Conservation (phyloP, 2,888 invertebrate genomes). For the Fragum sueziense region DNA sequence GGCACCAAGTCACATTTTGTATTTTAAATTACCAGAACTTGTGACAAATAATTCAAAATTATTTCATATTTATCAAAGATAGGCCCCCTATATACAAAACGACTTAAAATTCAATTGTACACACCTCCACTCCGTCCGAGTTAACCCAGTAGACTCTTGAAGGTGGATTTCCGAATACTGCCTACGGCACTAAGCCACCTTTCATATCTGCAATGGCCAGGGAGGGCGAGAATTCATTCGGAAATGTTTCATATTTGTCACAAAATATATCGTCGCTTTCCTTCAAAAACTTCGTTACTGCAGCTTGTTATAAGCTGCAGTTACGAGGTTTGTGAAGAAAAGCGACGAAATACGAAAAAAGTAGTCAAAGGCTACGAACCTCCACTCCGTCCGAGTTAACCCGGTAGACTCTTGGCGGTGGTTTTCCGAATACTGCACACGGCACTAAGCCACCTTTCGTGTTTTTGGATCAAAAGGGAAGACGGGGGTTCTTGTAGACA, state of each 20-base stretch:
- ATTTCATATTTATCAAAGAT: too few species aligned
- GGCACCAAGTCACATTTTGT: slow-evolving; percentile 96
- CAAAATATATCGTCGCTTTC: too few species aligned
- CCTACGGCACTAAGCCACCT: slow-evolving; percentile 95
- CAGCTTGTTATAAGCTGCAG: too few species aligned
- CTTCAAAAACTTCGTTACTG: too few species aligned
- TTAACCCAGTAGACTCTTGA: slow-evolving; percentile 97
- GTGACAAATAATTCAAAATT: too few species aligned
- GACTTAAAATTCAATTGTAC: too few species aligned
- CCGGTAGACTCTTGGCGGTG: slow-evolving; percentile 96
- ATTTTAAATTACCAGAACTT: slow-evolving; percentile 96
- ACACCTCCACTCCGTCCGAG: slow-evolving; percentile 88
- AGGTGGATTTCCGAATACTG: slow-evolving; percentile 94
- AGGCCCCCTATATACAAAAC: too few species aligned
- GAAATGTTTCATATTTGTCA: too few species aligned
- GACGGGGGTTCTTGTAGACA: slow-evolving; percentile 96
- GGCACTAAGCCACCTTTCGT: slow-evolving; percentile 96
- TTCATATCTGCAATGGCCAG: slow-evolving; percentile 97
- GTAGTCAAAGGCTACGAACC: too few species aligned
- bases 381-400: slow-evolving; percentile 91
- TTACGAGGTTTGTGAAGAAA: too few species aligned
- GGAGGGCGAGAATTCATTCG: too few species aligned
- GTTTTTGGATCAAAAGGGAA: slow-evolving; percentile 95
- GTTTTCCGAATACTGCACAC: slow-evolving; percentile 95
- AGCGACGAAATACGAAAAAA: too few species aligned